Evolutionary conservation across 2,797 vertebrate genomes (phyloP).

Genomic region (Psittacula echo): DNA sequence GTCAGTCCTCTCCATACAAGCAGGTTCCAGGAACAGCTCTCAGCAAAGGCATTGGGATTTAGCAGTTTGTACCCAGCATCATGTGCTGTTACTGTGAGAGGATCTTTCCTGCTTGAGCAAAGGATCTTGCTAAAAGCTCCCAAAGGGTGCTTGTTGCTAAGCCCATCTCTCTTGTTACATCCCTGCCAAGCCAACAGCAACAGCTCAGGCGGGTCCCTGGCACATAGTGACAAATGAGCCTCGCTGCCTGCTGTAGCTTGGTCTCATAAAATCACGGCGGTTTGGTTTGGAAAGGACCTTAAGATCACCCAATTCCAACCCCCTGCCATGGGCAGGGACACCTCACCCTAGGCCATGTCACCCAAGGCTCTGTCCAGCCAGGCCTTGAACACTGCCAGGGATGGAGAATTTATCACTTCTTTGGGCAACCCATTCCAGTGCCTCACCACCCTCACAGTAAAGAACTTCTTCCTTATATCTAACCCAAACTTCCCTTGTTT

Average conservation of each 20-base stretch:
- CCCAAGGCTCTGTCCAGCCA: not conserved
- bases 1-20: not conserved
- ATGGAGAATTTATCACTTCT: not conserved
- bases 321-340: not conserved
- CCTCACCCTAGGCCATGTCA: not conserved
- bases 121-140: not conserved
- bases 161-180: not conserved
- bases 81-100: fast-evolving
- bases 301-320: not conserved
- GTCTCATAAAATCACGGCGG: not conserved
- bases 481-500: not conserved
- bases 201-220: not conserved
- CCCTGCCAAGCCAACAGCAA: not conserved
- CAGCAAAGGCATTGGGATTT: not conserved
- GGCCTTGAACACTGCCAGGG: not conserved
- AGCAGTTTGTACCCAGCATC: not conserved
- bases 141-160: not conserved
- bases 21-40: not conserved
- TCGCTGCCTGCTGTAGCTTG: not conserved
- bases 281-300: not conserved
- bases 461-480: not conserved
- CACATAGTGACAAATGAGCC: not conserved
- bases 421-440: not conserved
- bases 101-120: not conserved
- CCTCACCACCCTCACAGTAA: not conserved